Conservation (phyloP, 2,888 invertebrate genomes). For the Clostera curtula region DNA sequence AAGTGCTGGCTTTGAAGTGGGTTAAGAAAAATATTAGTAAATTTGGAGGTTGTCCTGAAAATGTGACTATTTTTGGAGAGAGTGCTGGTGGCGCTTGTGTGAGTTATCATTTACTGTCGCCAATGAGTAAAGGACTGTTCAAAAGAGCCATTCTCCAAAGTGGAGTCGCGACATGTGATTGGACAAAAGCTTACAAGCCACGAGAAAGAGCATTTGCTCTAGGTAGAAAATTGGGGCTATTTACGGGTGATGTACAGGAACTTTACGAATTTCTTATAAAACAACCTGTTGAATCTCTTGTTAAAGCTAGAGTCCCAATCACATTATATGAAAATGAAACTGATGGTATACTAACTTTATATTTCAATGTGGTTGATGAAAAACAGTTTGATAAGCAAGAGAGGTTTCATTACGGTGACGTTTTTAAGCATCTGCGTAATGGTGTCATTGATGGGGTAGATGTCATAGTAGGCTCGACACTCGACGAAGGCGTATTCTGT, state of each 20-base stretch:
- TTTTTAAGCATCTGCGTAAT: too few species aligned
- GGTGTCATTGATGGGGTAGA: too few species aligned
- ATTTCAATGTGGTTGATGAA: conserved; percentile 25
- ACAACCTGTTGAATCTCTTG: conserved; percentile 15
- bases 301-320: conserved; percentile 10
- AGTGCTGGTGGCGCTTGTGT: conserved; percentile 36
- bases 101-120: conserved; percentile 39
- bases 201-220: conserved; percentile 46
- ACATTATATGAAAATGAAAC: conserved; percentile 11
- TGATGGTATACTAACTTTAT: conserved; percentile 5
- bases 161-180: conserved; percentile 74
- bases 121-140: conserved; percentile 44
- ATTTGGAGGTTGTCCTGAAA: conserved; percentile 25
- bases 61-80: conserved; percentile 32
- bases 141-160: conserved; percentile 76
- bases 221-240: conserved; percentile 23
- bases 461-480: too few species aligned
- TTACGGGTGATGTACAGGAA: conserved; percentile 20
- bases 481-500: too few species aligned
- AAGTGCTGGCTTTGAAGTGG: conserved; percentile 27
- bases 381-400: conserved; percentile 23
- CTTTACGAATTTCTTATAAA: conserved; percentile 24
- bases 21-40: conserved; percentile 23
- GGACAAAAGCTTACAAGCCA: conserved; percentile 58
- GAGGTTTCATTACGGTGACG: too few species aligned